Evolutionary conservation across 2,797 vertebrate species (phyloP).

Genomic region (Microcaecilia unicolor): DNA sequence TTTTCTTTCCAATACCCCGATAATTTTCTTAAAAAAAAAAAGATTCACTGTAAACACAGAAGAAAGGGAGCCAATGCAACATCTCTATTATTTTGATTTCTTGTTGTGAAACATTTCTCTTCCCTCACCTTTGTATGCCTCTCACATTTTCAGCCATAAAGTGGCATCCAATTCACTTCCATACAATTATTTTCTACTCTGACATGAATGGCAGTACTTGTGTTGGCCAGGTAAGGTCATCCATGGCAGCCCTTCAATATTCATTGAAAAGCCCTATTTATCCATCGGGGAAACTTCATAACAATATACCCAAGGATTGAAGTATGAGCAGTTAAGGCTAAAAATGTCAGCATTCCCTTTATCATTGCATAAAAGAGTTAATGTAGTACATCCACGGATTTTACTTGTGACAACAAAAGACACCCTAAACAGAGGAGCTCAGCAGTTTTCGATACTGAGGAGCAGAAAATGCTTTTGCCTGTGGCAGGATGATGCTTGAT

Average conservation of each 20-base stretch:
- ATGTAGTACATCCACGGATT: neutral
- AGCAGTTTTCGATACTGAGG: neutral
- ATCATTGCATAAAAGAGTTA: neutral
- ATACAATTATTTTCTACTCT: neutral
- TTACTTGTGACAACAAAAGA: neutral
- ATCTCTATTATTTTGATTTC: too few relatives aligned
- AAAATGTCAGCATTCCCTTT: neutral
- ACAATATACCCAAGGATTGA: conserved; percentile 1
- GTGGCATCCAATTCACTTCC: neutral
- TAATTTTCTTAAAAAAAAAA: too few relatives aligned
- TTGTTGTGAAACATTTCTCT: neutral
- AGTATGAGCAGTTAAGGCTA: neutral
- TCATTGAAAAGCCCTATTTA: neutral
- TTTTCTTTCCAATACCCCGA: too few relatives aligned
- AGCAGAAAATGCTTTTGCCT: neutral
- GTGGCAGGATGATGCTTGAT: neutral
- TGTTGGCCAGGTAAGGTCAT: neutral
- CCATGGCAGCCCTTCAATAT: neutral
- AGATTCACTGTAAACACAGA: too few relatives aligned
- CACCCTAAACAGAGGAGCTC: neutral
- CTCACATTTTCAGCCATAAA: neutral
- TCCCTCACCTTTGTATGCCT: neutral
- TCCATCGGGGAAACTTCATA: neutral
- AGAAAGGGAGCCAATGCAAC: too few relatives aligned
- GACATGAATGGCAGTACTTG: neutral